Conservation (phyloP, 2,797 vertebrate species). For the Geotria australis region DNA sequence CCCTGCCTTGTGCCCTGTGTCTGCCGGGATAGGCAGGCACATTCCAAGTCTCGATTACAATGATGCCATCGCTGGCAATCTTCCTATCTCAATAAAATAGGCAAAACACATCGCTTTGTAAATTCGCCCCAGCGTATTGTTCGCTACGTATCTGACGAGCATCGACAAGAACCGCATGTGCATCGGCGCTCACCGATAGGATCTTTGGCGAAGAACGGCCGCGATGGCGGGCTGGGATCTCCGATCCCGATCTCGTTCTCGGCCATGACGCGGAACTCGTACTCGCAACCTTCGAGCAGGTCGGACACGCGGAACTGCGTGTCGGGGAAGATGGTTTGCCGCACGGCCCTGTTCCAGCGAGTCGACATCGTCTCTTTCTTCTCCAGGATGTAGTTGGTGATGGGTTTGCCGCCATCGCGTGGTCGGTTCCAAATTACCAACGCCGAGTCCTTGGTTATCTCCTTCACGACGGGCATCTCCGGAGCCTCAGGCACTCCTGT, state of each 20-base stretch:
- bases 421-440: conserved; percentile 73
- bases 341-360: conserved; percentile 55
- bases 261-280: conserved; percentile 85
- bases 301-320: conserved; percentile 64
- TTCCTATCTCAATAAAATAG: too few species aligned
- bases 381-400: conserved; percentile 73
- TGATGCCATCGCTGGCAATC: too few species aligned
- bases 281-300: conserved; percentile 64
- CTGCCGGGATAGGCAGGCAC: too few species aligned
- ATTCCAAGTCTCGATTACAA: too few species aligned
- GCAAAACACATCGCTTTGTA: too few species aligned
- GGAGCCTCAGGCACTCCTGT: conserved; percentile 87
- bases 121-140: too few species aligned
- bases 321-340: conserved; percentile 50
- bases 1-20: too few species aligned
- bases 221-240: conserved; percentile 67
- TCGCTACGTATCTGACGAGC: too few species aligned
- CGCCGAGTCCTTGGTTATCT: conserved; percentile 51
- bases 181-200: conserved; percentile 30
- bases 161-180: too few species aligned
- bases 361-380: conserved; percentile 72
- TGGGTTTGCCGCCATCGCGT: conserved; percentile 78
- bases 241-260: conserved; percentile 79
- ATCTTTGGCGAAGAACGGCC: conserved; percentile 72
- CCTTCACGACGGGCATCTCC: conserved; percentile 48